Evolutionary conservation across 1,140 invertebrate species (phyloP).

Genomic region (Pseudomyrmex sp.): DNA sequence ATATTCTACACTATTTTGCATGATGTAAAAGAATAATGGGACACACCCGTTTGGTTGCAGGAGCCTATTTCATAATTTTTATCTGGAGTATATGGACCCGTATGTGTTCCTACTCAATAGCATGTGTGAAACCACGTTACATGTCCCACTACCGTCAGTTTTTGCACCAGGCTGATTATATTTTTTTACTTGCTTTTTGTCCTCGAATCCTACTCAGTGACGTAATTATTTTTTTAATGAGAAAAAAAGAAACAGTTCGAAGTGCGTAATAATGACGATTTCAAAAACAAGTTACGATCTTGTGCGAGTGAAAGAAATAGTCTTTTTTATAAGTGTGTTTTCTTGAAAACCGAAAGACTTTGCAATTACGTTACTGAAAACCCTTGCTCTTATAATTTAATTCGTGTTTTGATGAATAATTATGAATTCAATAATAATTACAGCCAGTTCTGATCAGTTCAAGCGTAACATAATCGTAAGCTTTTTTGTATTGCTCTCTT

Average conservation of each 20-base stretch:
- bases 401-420: constrained; percentile 29
- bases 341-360: neutral
- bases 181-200: constrained; percentile 78
- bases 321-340: neutral
- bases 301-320: neutral
- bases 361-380: constrained; percentile 37
- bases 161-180: constrained; percentile 83
- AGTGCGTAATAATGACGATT: too few species aligned
- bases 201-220: constrained; percentile 66
- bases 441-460: constrained; percentile 45
- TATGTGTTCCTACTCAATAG: constrained; percentile 86
- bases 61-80: constrained; percentile 86
- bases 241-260: neutral
- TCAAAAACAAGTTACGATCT: neutral
- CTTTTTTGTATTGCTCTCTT: constrained; percentile 31
- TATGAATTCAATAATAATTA: constrained; percentile 18
- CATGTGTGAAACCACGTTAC: constrained; percentile 85
- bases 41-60: constrained; percentile 84
- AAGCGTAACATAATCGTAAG: constrained; percentile 60
- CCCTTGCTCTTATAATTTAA: constrained; percentile 9
- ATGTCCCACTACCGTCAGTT: constrained; percentile 85
- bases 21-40: constrained; percentile 83
- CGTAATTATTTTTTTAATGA: constrained; percentile 33
- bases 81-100: constrained; percentile 86
- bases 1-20: constrained; percentile 78